phyloP scores from a whole-genome alignment of 2,113 vertebrate species.

The Chaetura pelagica region DNA sequence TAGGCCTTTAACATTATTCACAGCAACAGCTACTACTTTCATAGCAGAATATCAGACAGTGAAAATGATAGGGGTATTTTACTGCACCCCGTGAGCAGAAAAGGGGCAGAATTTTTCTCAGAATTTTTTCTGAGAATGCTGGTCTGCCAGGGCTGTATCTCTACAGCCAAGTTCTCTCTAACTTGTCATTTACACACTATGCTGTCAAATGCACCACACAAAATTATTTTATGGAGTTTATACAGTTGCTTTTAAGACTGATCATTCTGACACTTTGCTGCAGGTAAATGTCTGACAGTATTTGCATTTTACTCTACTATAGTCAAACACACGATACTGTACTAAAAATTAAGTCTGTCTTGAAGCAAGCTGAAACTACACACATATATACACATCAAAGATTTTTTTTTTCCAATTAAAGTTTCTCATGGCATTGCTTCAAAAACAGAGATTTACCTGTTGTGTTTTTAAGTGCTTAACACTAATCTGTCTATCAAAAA shows the following conservation, averaged over 20 bases:
- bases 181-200: neutral
- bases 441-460: neutral
- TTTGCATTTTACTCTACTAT: neutral
- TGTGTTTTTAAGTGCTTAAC: neutral
- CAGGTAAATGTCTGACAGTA: neutral
- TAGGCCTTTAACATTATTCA: neutral
- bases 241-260: neutral
- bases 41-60: neutral
- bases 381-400: neutral
- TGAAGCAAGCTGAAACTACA: neutral
- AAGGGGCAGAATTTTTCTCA: neutral
- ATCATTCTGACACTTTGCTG: neutral
- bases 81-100: accelerated
- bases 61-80: neutral
- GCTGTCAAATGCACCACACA: neutral
- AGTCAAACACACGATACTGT: neutral
- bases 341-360: neutral
- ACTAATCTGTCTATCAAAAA: neutral
- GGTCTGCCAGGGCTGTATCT: neutral
- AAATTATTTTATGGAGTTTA: neutral
- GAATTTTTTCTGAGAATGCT: neutral
- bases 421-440: neutral
- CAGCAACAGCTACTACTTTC: neutral
- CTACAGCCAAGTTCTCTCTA: neutral
- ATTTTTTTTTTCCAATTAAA: neutral